Conservation (phyloP, 2,888 invertebrate species). For the Fragum sueziense region DNA sequence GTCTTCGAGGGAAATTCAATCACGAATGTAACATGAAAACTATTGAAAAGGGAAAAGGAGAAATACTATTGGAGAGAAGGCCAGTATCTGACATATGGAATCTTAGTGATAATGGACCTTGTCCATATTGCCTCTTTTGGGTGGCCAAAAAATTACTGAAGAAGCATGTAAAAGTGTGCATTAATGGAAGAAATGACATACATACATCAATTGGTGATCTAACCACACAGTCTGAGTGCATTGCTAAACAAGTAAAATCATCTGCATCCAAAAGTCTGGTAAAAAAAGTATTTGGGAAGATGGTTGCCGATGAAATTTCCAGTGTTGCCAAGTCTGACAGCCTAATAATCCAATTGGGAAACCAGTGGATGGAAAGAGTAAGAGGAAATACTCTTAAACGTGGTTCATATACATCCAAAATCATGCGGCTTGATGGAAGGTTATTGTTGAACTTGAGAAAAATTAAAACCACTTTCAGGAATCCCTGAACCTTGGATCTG, state of each 20-base stretch:
- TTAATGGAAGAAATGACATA: not conserved
- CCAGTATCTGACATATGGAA: not conserved
- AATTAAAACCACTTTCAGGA: constrained; percentile 10
- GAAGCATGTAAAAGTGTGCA: constrained; percentile 20
- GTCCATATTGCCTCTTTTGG: constrained; percentile 36
- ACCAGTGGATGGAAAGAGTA: constrained; percentile 43
- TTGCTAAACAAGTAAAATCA: not conserved
- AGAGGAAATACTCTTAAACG: constrained; percentile 39
- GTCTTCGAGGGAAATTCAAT: constrained; percentile 25
- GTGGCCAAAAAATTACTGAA: constrained; percentile 35
- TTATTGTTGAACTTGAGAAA: constrained; percentile 29
- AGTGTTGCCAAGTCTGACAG: constrained; percentile 21
- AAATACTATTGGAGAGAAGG: constrained; percentile 33
- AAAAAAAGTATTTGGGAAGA: constrained; percentile 35
- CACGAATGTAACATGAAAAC: constrained; percentile 27
- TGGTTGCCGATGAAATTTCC: constrained; percentile 31
- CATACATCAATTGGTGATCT: not conserved
- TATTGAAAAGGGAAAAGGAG: constrained; percentile 24
- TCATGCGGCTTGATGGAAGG: constrained; percentile 35
- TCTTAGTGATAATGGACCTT: constrained; percentile 28
- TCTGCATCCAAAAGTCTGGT: constrained; percentile 7
- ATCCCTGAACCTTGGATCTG: not conserved
- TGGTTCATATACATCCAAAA: constrained; percentile 41
- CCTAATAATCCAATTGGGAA: constrained; percentile 39
- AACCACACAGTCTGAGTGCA: constrained; percentile 25